Conservation (phyloP, 2,888 invertebrate species). For the Drosophila paracracens region DNA sequence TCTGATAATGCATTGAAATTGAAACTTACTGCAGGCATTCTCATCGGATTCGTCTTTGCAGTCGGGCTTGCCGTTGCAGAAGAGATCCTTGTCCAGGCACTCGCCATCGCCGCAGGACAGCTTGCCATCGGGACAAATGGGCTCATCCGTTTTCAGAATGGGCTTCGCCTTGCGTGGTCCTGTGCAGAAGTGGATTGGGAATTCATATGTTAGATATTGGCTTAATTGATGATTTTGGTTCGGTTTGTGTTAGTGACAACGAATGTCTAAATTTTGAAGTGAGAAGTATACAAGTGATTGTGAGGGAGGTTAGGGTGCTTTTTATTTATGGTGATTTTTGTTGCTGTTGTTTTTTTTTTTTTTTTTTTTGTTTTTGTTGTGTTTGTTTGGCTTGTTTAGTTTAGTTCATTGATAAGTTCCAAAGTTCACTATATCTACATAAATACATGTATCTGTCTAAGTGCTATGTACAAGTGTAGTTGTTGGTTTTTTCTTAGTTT, state of each 20-base stretch:
- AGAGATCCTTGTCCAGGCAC: slow-evolving; percentile 95
- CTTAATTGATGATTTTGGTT: neutral
- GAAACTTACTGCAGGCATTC: slow-evolving; percentile 95
- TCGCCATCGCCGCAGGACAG: slow-evolving; percentile 96
- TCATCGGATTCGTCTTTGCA: slow-evolving; percentile 98
- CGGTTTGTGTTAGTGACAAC: slow-evolving; percentile 65
- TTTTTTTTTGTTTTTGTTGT: slow-evolving; percentile 15
- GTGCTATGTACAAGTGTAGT: slow-evolving; percentile 61
- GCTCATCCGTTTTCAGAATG: slow-evolving; percentile 96
- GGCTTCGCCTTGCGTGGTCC: slow-evolving; percentile 96
- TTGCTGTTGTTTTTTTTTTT: slow-evolving; percentile 4
- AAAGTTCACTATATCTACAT: slow-evolving; percentile 56
- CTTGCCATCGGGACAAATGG: slow-evolving; percentile 95
- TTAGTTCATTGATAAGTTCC: slow-evolving; percentile 36
- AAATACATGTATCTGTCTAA: slow-evolving; percentile 43
- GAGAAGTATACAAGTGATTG: slow-evolving; percentile 57
- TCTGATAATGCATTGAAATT: neutral
- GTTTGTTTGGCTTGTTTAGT: slow-evolving; percentile 19
- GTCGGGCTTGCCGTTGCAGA: slow-evolving; percentile 96
- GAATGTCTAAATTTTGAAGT: slow-evolving; percentile 75
- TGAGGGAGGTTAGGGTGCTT: slow-evolving; percentile 37
- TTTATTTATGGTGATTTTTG: slow-evolving; percentile 4
- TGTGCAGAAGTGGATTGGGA: slow-evolving; percentile 82
- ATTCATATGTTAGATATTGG: slow-evolving; percentile 11
- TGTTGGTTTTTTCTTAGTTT: slow-evolving; percentile 26